phyloP scores from a whole-genome alignment of 2,888 invertebrate species.

The Pammene fasciana region DNA sequence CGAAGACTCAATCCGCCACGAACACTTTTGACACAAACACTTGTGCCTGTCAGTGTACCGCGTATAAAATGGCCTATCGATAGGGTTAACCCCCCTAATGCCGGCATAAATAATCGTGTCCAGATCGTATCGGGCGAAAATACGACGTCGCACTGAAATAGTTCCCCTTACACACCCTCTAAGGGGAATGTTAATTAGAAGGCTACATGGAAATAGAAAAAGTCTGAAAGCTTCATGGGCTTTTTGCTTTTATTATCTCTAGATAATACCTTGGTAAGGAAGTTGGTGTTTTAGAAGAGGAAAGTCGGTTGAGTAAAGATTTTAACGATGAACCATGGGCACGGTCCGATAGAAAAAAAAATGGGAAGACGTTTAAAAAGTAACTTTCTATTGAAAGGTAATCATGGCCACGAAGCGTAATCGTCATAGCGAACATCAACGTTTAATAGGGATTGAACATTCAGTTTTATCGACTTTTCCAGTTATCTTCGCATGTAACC shows the following conservation, averaged over 20 bases:
- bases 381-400: no score
- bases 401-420: no score
- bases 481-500: no score
- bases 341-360: no score
- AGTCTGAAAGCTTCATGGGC: constrained; percentile 9
- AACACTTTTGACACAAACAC: constrained; percentile 42
- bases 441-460: no score
- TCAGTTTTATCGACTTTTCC: no score
- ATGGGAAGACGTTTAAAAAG: no score
- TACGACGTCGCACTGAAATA: constrained; percentile 75
- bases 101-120: constrained; percentile 81
- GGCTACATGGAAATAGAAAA: constrained; percentile 42
- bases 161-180: constrained; percentile 57
- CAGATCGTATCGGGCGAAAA: constrained; percentile 79
- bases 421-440: no score
- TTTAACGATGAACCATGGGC: not conserved
- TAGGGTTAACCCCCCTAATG: constrained; percentile 78
- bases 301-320: not conserved
- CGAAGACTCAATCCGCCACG: constrained; percentile 12
- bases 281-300: not conserved
- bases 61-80: constrained; percentile 78
- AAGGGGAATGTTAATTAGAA: constrained; percentile 74
- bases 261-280: not conserved
- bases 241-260: constrained; percentile 9
- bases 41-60: constrained; percentile 58